Base-by-base conservation (phyloP, 2,888 invertebrate species). In the Amorpha juglandis region DNA sequence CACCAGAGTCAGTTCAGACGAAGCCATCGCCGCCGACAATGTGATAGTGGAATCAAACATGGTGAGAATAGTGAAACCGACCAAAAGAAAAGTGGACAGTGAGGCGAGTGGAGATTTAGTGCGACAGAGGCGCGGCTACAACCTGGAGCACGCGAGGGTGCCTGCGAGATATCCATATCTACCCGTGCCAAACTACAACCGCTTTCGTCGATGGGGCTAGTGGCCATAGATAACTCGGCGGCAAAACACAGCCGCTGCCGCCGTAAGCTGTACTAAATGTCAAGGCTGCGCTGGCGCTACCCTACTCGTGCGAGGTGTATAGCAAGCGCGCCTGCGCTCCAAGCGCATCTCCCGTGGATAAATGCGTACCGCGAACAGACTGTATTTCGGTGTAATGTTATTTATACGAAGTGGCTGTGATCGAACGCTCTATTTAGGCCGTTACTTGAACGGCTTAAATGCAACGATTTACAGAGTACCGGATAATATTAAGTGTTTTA, bases 191-290 rank as follows among this genome's bases (percentile, higher is more conserved):
- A 86, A 80, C 69, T 91, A 86, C 79, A 89, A 84, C 80, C 87
- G 92, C 70, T 88, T 90, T 81, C 92, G 92, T 71, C 90, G 91
- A 70, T 91, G 92, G 91, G 92, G 92, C 88, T 91, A 91, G 87
- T 82, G 85, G 78, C 84, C 83, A 78, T 70, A 66, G 67, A 11
- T 67, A 70, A 69, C 47, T 45, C 71, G 51, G 51, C 64, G 67
- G 71, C 69, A 70, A n/a, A n/a, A n/a, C n/a, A n/a, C n/a, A n/a
- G 63, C 70, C 74, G 73, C 69, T 74, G 74, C 75, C 67, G 70
- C 71, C 73, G 78, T 76, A 77, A 74, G 77, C 74, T 71, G 76
- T 70, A 72, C 71, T 84, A 86, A 91, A 92, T 91, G 91, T 90
- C 91, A 92, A 92, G 92, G 92, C 80, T 88, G 82, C 85, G 82